phyloP scores from a whole-genome alignment of 1,140 invertebrate genomes.

The Centruroides sculpturatus region DNA sequence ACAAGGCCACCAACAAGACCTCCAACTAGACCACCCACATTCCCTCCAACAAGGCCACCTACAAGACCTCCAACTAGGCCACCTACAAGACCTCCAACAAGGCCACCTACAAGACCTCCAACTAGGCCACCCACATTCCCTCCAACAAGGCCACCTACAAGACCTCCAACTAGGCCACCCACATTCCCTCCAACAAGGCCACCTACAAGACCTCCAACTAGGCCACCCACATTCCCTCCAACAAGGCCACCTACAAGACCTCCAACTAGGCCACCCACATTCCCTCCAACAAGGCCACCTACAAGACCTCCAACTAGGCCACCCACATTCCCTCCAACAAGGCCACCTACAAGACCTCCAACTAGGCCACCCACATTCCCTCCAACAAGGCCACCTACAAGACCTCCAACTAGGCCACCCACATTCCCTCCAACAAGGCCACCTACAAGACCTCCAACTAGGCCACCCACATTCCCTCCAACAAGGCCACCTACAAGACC shows the following conservation, averaged over 20 bases:
- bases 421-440: too few relatives aligned
- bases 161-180: neutral
- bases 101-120: neutral
- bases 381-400: neutral
- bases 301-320: neutral
- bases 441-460: neutral
- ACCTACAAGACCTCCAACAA: neutral
- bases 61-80: neutral
- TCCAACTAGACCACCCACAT: conserved; percentile 1
- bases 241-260: neutral
- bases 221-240: neutral
- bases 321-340: neutral
- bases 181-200: neutral
- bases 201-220: neutral
- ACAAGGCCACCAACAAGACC: neutral
- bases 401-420: too few relatives aligned
- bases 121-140: neutral
- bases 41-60: neutral
- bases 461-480: neutral
- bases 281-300: neutral
- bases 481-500: neutral
- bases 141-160: neutral
- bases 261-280: neutral
- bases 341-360: neutral
- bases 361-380: neutral